Percentiles rank a stretch among this genome's conserved stretches.
Conservation (phyloP, 2,888 invertebrate genomes). For the Slavum lentiscoides region DNA sequence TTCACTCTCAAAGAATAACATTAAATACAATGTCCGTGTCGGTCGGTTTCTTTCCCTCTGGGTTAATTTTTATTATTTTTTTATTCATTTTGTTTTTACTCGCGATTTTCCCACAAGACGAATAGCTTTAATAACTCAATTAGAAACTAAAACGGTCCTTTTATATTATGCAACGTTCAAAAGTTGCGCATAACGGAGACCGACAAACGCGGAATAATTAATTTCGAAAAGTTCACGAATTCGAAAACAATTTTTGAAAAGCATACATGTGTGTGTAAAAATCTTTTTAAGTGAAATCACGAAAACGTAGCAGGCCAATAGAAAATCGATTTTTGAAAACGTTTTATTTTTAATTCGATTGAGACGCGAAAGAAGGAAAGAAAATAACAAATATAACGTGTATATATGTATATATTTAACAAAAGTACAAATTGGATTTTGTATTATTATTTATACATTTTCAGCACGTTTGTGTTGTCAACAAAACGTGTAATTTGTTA, state of each 20-base stretch:
- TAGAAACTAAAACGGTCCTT: conserved; percentile 29
- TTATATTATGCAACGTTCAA: conserved; percentile 16
- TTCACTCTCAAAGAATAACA: neutral
- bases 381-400: too few relatives aligned
- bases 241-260: conserved; percentile 14
- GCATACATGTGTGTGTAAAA: neutral
- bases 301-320: neutral
- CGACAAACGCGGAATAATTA: conserved; percentile 5
- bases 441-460: neutral
- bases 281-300: neutral
- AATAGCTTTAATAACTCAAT: conserved; percentile 45
- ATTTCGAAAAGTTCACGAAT: conserved; percentile 3
- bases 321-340: neutral
- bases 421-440: neutral
- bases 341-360: neutral
- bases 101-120: conserved; percentile 17
- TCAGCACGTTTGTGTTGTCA: neutral
- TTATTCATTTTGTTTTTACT: neutral
- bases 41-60: neutral
- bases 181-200: conserved; percentile 5
- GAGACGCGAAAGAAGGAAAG: too few relatives aligned
- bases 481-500: too few relatives aligned
- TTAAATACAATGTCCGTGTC: neutral
- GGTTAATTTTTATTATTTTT: neutral
- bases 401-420: too few relatives aligned